Evolutionary conservation across 64 coral and sea anemone species (phyloP).

Genomic region (Montipora efflorescens): DNA sequence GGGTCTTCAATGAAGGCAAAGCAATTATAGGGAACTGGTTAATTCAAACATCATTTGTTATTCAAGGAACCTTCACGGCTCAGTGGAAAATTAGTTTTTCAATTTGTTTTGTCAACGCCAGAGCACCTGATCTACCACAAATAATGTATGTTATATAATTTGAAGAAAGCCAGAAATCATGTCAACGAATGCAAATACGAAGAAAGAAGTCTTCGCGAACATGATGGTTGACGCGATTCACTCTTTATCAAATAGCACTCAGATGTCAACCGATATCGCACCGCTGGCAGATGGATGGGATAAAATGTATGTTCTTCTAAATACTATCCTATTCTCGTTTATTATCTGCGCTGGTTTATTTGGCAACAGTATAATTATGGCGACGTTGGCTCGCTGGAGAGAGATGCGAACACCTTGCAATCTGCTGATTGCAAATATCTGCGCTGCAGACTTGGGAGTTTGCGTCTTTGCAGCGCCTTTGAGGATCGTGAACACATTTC

Average conservation of each 20-base stretch:
- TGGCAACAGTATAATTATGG: slow-evolving; percentile 73
- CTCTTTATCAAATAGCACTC: not conserved
- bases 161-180: not conserved
- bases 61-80: not conserved
- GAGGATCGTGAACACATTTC: slow-evolving; percentile 41
- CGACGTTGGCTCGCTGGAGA: slow-evolving; percentile 70
- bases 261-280: not conserved
- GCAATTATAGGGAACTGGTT: not conserved
- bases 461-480: slow-evolving; percentile 62
- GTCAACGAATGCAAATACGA: not conserved
- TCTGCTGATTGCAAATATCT: slow-evolving; percentile 81
- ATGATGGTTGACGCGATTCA: not conserved
- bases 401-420: slow-evolving; percentile 79
- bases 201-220: not conserved
- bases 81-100: not conserved
- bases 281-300: not conserved
- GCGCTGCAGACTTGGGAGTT: slow-evolving; percentile 73
- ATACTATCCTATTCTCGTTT: slow-evolving; percentile 48
- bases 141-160: not conserved
- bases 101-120: not conserved
- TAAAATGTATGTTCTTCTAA: not conserved
- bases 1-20: not conserved
- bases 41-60: not conserved
- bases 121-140: not conserved
- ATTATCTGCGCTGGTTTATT: slow-evolving; percentile 63